Evolutionary conservation across 2,888 invertebrate species (phyloP).

Genomic region (Lycophotia porphyrea): DNA sequence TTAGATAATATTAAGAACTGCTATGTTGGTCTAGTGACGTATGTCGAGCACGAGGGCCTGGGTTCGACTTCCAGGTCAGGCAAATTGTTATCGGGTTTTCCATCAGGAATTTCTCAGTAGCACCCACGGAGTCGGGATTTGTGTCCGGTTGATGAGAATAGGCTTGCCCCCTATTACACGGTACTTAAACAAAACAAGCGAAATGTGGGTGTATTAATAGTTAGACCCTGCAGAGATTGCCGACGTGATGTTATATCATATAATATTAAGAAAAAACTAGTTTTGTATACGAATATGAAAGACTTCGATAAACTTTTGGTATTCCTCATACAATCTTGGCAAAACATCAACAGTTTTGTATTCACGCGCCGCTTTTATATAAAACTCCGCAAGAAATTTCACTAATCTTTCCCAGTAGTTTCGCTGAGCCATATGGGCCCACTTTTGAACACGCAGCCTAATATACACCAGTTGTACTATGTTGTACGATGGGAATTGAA

Average conservation of each 20-base stretch:
- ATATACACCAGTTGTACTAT: conserved; percentile 62
- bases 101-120: no score
- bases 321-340: conserved; percentile 43
- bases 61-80: no score
- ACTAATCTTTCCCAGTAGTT: conserved; percentile 61
- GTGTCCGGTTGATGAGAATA: no score
- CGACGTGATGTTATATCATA: neutral
- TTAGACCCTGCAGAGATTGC: no score
- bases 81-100: no score
- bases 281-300: neutral
- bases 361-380: conserved; percentile 40
- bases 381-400: conserved; percentile 59
- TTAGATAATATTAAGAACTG: no score
- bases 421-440: conserved; percentile 59
- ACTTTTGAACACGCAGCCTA: conserved; percentile 64
- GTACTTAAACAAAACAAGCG: no score
- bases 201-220: no score
- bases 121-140: no score
- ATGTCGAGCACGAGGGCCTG: no score
- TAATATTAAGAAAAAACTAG: neutral
- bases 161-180: no score
- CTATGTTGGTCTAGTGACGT: no score
- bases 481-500: conserved; percentile 78
- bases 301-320: conserved; percentile 8
- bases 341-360: conserved; percentile 42